Conservation (phyloP, 2,888 invertebrate genomes). For the Gortyna flavago region DNA sequence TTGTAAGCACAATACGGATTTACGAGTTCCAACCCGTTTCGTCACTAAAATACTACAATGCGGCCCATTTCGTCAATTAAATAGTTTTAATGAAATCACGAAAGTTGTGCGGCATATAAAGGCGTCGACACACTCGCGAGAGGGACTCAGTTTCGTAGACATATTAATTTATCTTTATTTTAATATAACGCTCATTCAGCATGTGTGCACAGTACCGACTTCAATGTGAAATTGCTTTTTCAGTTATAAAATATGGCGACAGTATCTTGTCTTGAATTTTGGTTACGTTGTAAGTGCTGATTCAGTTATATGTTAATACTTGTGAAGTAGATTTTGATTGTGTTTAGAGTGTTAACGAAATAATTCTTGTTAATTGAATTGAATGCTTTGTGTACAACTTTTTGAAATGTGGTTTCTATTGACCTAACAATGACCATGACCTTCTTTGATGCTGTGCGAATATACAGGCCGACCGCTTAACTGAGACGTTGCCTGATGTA, state of each 20-base stretch:
- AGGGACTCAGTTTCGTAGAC: slow-evolving; percentile 53
- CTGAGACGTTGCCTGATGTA: too few species aligned
- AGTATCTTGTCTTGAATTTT: slow-evolving; percentile 55
- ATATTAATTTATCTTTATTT: slow-evolving; percentile 71
- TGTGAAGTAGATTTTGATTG: slow-evolving; percentile 17
- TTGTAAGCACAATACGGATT: slow-evolving; percentile 49
- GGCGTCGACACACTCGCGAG: slow-evolving; percentile 50
- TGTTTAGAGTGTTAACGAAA: slow-evolving; percentile 5
- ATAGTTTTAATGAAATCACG: slow-evolving; percentile 63
- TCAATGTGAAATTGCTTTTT: slow-evolving; percentile 67
- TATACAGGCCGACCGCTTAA: too few species aligned
- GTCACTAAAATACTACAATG: slow-evolving; percentile 55
- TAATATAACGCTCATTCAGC: slow-evolving; percentile 69
- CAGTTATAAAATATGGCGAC: slow-evolving; percentile 66
- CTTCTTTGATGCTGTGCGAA: neutral
- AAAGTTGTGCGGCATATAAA: slow-evolving; percentile 56
- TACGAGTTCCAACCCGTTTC: slow-evolving; percentile 38
- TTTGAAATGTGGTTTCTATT: neutral
- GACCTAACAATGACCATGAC: neutral
- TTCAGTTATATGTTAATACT: slow-evolving; percentile 33
- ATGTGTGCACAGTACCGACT: slow-evolving; percentile 61
- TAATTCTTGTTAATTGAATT: neutral
- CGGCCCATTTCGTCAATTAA: slow-evolving; percentile 63
- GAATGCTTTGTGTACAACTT: neutral
- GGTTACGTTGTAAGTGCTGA: slow-evolving; percentile 39